phyloP scores from a whole-genome alignment of 1,140 invertebrate genomes.

The fruit fly (Drosophila melanogaster) region Release_6_plus_ISO1_MT NT_037436.4:20277501-20278000 shows the following conservation, averaged over 20 bases:
- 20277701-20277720: conserved; percentile 91
- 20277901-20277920: conserved; percentile 93
- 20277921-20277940: conserved; percentile 88
- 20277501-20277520: no score
- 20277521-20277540: neutral
- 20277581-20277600: conserved; percentile 1
- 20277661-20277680: conserved; percentile 92
- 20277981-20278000: conserved; percentile 92
- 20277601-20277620: conserved; percentile 12
- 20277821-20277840: conserved; percentile 86
- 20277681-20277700: conserved; percentile 91
- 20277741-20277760: conserved; percentile 91
- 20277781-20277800: conserved; percentile 88
- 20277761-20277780: conserved; percentile 91
- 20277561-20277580: neutral
- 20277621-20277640: neutral
- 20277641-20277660: conserved; percentile 87
- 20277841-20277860: conserved; percentile 89
- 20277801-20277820: conserved; percentile 88
- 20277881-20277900: conserved; percentile 89
- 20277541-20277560: neutral
- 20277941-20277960: conserved; percentile 91
- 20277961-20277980: conserved; percentile 92
- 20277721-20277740: conserved; percentile 95
- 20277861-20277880: conserved; percentile 90